Evolutionary conservation across 2,797 vertebrate species (phyloP), one percentile per base, ranked within the genome.

Genomic region (Hydrophis major): DNA sequence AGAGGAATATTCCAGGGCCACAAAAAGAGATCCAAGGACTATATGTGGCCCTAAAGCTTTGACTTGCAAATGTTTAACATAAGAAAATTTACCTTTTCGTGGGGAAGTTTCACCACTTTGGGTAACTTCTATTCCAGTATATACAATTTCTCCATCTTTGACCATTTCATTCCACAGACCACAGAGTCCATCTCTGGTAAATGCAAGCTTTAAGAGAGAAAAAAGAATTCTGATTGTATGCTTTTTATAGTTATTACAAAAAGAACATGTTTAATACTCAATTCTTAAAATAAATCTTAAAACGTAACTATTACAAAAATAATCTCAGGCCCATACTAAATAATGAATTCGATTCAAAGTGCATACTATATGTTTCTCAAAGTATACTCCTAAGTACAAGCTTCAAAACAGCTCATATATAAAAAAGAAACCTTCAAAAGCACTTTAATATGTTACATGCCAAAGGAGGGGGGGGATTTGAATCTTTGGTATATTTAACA

Each of bases 131-230:
- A 98, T 98, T 94, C 99, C 98, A 22, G 96, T 98, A 95, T 99
- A 99, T 14, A 99, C 96, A 93, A 99, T 99, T 97, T 99, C 99
- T 57, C 99, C 99, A 97, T 99, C 99, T 98, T 99, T 99, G 28
- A 99, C 99, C 99, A 99, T 99, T 97, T 99, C 99, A 93, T 99
- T 99, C 99, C 99, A 99, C 97, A 99, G 98, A 96, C 99, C 99
- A 94, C 99, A 99, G 28, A 99, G 98, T 86, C 99, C 99, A 97
- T 99, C 99, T 92, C 98, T 97, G 89, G 99, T 99, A 97, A 99
- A 99, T 4, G 99, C 99, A 1, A 99, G 98, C 99, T 93, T 91
- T 91, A 93, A 86, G 92, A 66, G 53, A 96, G 92, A 47, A 69
- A 55, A 59, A 37, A 63, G 0, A 92, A 57, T 94, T 95, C 93